Evolutionary conservation across 2,113 vertebrate species (phyloP).

Genomic region (Papio anubis): DNA sequence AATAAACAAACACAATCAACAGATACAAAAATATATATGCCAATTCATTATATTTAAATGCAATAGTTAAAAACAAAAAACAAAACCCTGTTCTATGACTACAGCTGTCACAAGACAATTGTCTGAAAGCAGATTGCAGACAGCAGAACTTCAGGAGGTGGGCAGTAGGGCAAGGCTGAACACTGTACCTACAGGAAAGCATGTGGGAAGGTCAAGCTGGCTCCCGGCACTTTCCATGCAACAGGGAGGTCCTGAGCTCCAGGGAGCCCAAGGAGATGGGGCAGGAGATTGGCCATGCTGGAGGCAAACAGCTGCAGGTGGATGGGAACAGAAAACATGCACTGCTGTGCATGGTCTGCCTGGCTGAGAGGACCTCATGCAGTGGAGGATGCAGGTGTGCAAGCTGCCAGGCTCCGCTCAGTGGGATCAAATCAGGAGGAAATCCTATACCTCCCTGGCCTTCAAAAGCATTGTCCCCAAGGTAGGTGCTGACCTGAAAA

Average conservation of each 20-base stretch:
- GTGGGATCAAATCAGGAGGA: background rate
- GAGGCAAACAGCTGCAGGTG: background rate
- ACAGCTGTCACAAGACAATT: background rate
- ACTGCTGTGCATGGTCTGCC: background rate
- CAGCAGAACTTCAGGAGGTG: background rate
- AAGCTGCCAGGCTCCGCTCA: background rate
- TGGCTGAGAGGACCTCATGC: background rate
- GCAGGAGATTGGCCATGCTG: no score
- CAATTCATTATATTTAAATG: background rate
- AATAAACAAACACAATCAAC: background rate
- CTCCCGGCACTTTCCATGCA: background rate
- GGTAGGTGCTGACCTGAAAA: background rate
- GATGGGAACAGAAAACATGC: no score
- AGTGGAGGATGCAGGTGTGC: no score
- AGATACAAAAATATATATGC: background rate
- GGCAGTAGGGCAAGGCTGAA: background rate
- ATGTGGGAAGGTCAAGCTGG: background rate
- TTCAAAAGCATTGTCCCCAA: background rate
- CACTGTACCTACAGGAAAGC: background rate
- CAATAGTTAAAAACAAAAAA: background rate
- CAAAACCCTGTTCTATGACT: background rate
- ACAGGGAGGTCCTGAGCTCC: background rate
- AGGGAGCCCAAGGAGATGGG: background rate
- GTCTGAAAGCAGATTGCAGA: background rate
- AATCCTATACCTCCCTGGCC: background rate